These are phyloP conservation scores for Rana temporaria DNA, from an alignment of 2,113 vertebrate species.

Conservation along the genomic window DNA sequence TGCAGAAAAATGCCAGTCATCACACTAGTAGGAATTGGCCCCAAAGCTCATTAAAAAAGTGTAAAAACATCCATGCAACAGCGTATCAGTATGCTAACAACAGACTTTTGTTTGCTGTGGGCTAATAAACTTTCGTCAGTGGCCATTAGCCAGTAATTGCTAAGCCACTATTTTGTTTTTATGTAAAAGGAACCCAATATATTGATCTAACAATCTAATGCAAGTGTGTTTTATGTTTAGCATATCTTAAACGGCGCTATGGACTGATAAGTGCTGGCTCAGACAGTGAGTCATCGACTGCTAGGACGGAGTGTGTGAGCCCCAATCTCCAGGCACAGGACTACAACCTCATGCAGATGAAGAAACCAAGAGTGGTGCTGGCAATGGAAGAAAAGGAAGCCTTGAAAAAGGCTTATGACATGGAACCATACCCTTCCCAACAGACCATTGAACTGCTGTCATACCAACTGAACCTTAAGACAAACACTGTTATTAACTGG, in stretches of 20 bases:
- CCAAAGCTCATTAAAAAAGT: too few species aligned
- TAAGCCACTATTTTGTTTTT: too few species aligned
- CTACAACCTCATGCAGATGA: slow-evolving; percentile 88
- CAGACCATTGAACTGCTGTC: slow-evolving; percentile 95
- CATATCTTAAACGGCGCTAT: slow-evolving; percentile 94
- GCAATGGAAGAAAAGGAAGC: slow-evolving; percentile 94
- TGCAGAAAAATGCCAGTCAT: too few species aligned
- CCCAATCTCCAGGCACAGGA: slow-evolving; percentile 82
- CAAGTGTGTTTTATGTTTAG: slow-evolving; percentile 64
- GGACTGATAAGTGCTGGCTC: slow-evolving; percentile 90
- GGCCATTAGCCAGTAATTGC: too few species aligned
- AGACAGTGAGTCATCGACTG: slow-evolving; percentile 89
- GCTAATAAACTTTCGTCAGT: too few species aligned
- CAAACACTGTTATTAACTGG: slow-evolving; percentile 99
- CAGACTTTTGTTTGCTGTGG: too few species aligned
- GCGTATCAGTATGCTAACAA: too few species aligned
- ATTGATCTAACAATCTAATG: neutral
- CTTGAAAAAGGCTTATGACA: slow-evolving; percentile 89
- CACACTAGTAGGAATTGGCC: too few species aligned
- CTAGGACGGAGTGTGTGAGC: slow-evolving; percentile 88
- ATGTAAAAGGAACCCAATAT: too few species aligned
- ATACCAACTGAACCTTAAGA: slow-evolving; percentile 93
- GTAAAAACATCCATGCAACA: too few species aligned
- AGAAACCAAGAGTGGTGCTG: slow-evolving; percentile 93
- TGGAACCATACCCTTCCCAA: slow-evolving; percentile 97